These are phyloP conservation scores for Tipula vernalis DNA, from an alignment of 2,888 invertebrate genomes.

Conservation along the genomic window DNA sequence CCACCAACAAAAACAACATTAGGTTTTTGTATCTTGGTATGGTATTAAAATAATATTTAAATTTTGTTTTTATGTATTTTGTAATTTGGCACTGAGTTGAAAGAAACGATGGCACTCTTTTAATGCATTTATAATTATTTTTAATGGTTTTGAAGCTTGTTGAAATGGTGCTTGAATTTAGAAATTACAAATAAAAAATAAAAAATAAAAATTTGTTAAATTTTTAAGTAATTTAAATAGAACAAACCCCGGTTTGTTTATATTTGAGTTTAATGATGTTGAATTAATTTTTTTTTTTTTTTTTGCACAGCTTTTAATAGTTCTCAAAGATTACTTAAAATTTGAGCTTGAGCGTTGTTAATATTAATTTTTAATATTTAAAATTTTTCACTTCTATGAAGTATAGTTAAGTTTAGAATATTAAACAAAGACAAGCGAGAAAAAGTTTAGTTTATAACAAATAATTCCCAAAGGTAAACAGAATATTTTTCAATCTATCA, in stretches of 20 bases:
- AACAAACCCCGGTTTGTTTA: background rate
- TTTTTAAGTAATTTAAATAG: background rate
- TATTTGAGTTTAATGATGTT: background rate
- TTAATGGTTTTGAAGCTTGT: background rate
- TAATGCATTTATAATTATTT: constrained; percentile 4
- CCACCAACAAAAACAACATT: background rate
- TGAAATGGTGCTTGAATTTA: background rate
- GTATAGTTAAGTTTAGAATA: too few relatives aligned
- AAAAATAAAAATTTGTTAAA: background rate
- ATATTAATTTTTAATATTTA: too few relatives aligned
- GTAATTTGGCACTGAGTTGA: constrained; percentile 4
- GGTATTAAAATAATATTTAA: background rate
- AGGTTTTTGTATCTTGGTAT: background rate
- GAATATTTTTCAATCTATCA: background rate
- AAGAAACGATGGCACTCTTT: background rate
- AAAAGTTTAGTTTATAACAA: background rate
- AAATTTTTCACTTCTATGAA: too few relatives aligned
- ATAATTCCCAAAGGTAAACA: background rate
- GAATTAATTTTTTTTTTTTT: too few relatives aligned
- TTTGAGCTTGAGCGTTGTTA: too few relatives aligned
- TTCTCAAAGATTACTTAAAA: too few relatives aligned
- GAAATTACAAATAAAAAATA: background rate
- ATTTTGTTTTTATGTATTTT: background rate
- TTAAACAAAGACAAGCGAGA: too few relatives aligned
- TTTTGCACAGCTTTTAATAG: too few relatives aligned